These are phyloP conservation scores for Guaruba guarouba DNA, from an alignment of 2,113 vertebrate genomes.

Conservation along the genomic window DNA sequence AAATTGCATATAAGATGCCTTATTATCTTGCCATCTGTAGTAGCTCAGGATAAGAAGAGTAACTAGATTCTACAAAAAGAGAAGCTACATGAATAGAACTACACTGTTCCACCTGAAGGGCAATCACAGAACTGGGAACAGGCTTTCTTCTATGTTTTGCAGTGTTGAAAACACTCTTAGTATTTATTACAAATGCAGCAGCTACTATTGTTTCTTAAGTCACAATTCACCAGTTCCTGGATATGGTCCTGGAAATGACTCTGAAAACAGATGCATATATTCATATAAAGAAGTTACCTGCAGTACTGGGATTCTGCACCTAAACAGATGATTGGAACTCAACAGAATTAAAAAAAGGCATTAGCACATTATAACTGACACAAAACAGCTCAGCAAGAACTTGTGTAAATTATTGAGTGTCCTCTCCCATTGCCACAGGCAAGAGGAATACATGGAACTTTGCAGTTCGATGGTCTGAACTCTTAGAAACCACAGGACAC, in stretches of 20 bases:
- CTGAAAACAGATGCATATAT: background rate
- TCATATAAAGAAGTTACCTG: background rate
- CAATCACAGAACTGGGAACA: background rate
- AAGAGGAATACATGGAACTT: background rate
- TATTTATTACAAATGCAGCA: background rate
- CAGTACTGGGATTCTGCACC: background rate
- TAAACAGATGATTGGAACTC: background rate
- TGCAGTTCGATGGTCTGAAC: background rate
- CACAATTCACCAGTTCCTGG: background rate
- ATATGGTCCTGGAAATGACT: background rate
- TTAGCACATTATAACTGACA: background rate
- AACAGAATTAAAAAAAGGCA: background rate
- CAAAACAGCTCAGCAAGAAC: background rate
- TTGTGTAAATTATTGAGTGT: background rate
- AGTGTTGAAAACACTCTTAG: background rate
- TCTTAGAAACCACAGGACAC: background rate
- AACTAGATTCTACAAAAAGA: background rate
- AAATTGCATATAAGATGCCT: background rate
- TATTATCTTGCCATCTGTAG: background rate
- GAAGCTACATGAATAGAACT: background rate
- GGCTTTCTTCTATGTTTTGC: background rate
- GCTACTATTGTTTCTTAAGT: background rate
- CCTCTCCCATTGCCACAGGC: background rate
- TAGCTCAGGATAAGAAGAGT: background rate
- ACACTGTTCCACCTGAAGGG: background rate